Percentiles rank a stretch among this genome's conserved stretches.
These are phyloP conservation scores for Drosophila ezoana DNA, from an alignment of 2,888 invertebrate species.

Conservation along the genomic window DNA sequence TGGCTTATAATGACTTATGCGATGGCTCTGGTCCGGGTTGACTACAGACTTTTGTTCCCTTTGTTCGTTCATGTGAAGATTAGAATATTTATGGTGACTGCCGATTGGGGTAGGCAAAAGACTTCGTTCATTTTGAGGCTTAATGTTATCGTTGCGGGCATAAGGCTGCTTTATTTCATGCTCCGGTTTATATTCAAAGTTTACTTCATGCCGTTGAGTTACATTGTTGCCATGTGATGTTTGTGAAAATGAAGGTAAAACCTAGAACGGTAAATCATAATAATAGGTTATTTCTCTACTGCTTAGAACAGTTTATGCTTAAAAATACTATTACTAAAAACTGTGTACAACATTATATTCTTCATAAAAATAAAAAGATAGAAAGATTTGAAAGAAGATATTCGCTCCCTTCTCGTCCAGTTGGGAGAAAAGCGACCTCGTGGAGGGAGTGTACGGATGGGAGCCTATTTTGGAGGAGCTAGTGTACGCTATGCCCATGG, in stretches of 20 bases:
- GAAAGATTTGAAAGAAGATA: no score
- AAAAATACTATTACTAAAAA: no score
- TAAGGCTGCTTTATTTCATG: slow-evolving; percentile 47
- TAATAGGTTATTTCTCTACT: no score
- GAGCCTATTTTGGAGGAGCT: no score
- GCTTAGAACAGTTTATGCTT: no score
- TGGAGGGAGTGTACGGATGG: no score
- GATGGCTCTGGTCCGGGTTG: slow-evolving; percentile 51
- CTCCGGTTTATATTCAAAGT: slow-evolving; percentile 51
- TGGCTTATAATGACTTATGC: slow-evolving; percentile 59
- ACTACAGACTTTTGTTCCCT: slow-evolving; percentile 37
- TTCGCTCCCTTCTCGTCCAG: no score
- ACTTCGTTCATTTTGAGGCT: slow-evolving; percentile 54
- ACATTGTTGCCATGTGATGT: slow-evolving; percentile 32
- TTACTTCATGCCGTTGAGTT: slow-evolving; percentile 49
- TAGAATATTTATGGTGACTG: slow-evolving; percentile 53
- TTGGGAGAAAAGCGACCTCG: no score
- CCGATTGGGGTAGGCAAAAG: slow-evolving; percentile 63
- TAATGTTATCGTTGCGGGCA: slow-evolving; percentile 36
- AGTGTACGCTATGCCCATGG: no score
- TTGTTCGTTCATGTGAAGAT: slow-evolving; percentile 45
- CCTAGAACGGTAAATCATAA: slow-evolving; percentile 29
- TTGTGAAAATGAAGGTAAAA: slow-evolving; percentile 36
- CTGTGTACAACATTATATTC: no score
- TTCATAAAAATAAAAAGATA: no score